Evolutionary conservation across 2,113 vertebrate genomes (phyloP), one percentile per base, ranked within the genome.

Genomic region (Gallinago paraguaiae): DNA sequence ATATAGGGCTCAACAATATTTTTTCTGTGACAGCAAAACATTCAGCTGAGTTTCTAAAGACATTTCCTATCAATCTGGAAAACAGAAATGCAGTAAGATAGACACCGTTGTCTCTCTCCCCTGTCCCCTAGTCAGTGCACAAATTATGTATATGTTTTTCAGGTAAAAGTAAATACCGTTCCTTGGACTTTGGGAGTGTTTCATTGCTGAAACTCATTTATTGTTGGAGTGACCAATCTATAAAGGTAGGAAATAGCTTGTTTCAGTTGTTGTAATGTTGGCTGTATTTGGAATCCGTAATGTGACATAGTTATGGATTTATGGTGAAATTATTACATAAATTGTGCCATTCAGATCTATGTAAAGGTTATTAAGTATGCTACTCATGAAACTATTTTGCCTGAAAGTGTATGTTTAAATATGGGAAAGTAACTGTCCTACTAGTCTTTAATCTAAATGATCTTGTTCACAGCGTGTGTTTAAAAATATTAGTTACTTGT

Each of bases 151-250:
- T 74, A 9, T 94, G 8, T 83, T 67, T 96, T 97, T 64, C 91
- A 98, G 98, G 90, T 77, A 96, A 92, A 84, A 92, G 63, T 33
- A 86, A 85, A 22, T 68, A 48, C 9, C 70, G 54, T 83, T 41
- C 82, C 24, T 24, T 48, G 4, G 97, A 96, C 48, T 45, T 45
- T 13, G 97, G 95, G 46, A 95, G 31, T 14, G 9, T 79, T 91
- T 96, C 97, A 0, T 77, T 98, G 71, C 63, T 97, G 90, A 98
- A 97, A 89, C 95, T 98, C 24, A 23, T 98, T 94, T 90, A 95
- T 35, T 96, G 94, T 54, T 98, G 98, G 98, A 96, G 92, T 6
- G 96, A 98, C 41, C 98, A 98, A 17, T 98, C 98, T 56, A 82
- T 98, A 64, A 98, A 98, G 98, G 98, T 98, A 98, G 59, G 93